Conservation (phyloP, 2,888 invertebrate species). For the Clivina fossor region DNA sequence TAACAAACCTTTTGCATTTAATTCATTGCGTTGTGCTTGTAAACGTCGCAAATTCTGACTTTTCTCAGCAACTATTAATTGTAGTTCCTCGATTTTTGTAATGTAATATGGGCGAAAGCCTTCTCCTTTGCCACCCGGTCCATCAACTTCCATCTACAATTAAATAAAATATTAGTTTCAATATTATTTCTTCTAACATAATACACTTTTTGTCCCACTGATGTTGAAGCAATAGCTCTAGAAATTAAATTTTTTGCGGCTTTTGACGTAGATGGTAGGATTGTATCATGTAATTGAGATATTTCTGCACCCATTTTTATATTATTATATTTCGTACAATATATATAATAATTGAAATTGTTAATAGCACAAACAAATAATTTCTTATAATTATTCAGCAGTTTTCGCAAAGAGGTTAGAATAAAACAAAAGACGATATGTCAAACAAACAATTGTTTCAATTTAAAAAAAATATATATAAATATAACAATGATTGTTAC, state of each 20-base stretch:
- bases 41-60: conserved; percentile 94
- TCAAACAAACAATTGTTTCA: not conserved
- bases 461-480: not conserved
- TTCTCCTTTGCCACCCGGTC: conserved; percentile 68
- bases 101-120: conserved; percentile 96
- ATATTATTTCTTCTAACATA: not conserved
- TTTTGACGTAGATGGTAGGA: conserved; percentile 10
- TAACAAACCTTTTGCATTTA: conserved; percentile 89
- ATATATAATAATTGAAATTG: not conserved
- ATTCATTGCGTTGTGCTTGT: conserved; percentile 97
- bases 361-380: not conserved
- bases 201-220: conserved; percentile 9
- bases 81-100: conserved; percentile 96
- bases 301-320: conserved; percentile 24
- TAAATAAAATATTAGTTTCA: not conserved
- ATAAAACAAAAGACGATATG: conserved; percentile 19
- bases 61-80: conserved; percentile 95
- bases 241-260: not conserved
- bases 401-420: conserved; percentile 23
- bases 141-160: conserved; percentile 73
- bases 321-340: not conserved
- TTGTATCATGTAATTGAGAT: conserved; percentile 16
- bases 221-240: not conserved
- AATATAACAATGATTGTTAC: conserved; percentile 12
- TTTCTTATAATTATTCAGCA: conserved; percentile 26